These are phyloP conservation scores for Bufo gargarizans DNA, from an alignment of 2,113 vertebrate genomes.

Conservation along the genomic window DNA sequence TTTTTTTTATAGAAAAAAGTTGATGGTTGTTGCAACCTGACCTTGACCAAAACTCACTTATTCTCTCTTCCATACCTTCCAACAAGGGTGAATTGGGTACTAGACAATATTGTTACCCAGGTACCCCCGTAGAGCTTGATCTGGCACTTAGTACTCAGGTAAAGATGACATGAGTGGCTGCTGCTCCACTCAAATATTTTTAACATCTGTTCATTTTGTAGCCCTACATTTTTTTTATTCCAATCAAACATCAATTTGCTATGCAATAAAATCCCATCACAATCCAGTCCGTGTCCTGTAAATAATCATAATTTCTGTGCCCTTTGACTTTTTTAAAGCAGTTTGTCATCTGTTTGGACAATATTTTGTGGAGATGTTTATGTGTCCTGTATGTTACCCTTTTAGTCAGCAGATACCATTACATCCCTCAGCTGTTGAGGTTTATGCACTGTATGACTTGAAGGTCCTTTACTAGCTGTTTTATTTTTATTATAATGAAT, in stretches of 20 bases:
- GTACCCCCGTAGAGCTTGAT: not conserved
- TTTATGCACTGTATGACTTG: not conserved
- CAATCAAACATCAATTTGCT: not conserved
- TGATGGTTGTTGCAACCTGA: too few relatives aligned
- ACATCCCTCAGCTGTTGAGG: not conserved
- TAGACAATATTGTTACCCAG: not conserved
- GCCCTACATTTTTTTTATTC: not conserved
- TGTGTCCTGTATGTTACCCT: not conserved
- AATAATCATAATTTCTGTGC: not conserved
- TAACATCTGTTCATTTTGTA: not conserved
- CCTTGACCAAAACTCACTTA: too few relatives aligned
- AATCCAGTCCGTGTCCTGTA: not conserved
- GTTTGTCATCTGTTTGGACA: not conserved
- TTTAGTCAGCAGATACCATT: not conserved
- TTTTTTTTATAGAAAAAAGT: too few relatives aligned
- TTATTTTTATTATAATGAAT: too few relatives aligned
- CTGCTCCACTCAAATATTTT: not conserved
- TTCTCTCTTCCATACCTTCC: too few relatives aligned
- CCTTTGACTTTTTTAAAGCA: not conserved
- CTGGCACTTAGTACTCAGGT: not conserved
- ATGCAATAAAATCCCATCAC: not conserved
- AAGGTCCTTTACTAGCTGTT: too few relatives aligned
- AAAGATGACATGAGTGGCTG: not conserved
- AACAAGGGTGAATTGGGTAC: too few relatives aligned
- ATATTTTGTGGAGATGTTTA: conserved; percentile 25